Base-by-base conservation (phyloP, 2,113 vertebrate genomes). In the Triplophysa rosa region DNA sequence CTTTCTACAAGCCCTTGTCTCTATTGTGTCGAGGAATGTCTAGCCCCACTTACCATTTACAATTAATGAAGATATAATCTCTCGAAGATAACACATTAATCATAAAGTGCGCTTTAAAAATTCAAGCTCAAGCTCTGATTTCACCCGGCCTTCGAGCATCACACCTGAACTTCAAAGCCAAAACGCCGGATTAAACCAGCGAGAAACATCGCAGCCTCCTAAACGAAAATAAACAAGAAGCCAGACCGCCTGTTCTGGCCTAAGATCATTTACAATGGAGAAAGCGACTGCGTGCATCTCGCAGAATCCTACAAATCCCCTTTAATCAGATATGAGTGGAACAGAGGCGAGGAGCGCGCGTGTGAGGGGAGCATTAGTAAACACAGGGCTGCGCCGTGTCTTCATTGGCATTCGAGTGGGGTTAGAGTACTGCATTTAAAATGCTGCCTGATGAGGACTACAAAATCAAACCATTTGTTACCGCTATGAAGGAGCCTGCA, bases 381-480 rank as follows among this genome's bases (percentile, higher is more conserved):
- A 97, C 98, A 99, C 94, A 94, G 94, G 95, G 94, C 95, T 95
- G 94, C 95, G 96, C 95, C 93, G 94, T 92, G 91, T 95, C 95
- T 96, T 99, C 97, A 99, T 99, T 99, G 98, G 95, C 96, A 99
- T 99, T 98, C 98, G 95, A 98, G 96, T 94, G 95, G 96, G 96
- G 97, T 96, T 95, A 95, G 95, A 96, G 95, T 95, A 95, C 97
- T 95, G 95, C 96, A 98, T 99, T 99, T 98, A 98, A 98, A 98
- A 98, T 98, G 96, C 98, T 95, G 97, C 95, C 96, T 98, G 98
- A 99, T 98, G 97, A 98, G 97, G 97, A 97, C 97, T 97, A 98
- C 96, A 98, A 98, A 98, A 98, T 99, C 97, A 99, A 98, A 99
- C 97, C 96, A 98, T 99, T 99, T 98, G 97, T 98, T 98, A 98